phyloP scores from a whole-genome alignment of 2,888 invertebrate species.

The Myopa testacea region DNA sequence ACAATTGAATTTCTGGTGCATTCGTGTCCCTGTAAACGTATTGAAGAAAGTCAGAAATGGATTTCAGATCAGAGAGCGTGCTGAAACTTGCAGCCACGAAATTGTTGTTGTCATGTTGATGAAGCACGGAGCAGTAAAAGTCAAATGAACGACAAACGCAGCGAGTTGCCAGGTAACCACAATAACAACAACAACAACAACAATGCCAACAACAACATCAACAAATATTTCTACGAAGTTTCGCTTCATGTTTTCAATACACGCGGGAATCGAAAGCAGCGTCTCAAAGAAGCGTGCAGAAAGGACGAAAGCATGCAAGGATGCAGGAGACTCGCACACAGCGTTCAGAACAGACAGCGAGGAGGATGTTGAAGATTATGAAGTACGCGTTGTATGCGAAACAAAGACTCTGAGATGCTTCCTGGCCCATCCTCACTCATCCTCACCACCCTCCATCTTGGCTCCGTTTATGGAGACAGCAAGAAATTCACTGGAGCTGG shows the following conservation, averaged over 20 bases:
- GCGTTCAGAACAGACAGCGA: not conserved
- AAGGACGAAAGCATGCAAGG: not conserved
- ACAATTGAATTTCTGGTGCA: not conserved
- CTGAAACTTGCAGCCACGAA: not conserved
- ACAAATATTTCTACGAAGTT: not conserved
- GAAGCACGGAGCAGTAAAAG: not conserved
- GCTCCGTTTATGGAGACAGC: too few relatives aligned
- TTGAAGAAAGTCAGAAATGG: not conserved
- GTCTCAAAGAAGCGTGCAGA: not conserved
- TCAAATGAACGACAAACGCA: not conserved
- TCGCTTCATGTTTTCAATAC: not conserved
- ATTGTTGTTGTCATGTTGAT: not conserved
- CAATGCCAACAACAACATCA: not conserved
- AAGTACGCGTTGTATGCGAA: not conserved
- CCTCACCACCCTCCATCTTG: too few relatives aligned
- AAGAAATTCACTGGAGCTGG: too few relatives aligned
- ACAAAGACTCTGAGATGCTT: not conserved
- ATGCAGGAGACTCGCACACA: not conserved
- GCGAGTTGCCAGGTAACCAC: not conserved
- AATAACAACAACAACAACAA: not conserved
- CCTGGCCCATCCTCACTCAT: too few relatives aligned
- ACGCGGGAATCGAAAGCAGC: not conserved
- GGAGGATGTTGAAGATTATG: not conserved
- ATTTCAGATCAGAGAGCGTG: constrained; percentile 1
- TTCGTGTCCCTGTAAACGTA: not conserved